phyloP scores from a whole-genome alignment of 1,140 invertebrate species.

The Psilanteris sp. region DNA sequence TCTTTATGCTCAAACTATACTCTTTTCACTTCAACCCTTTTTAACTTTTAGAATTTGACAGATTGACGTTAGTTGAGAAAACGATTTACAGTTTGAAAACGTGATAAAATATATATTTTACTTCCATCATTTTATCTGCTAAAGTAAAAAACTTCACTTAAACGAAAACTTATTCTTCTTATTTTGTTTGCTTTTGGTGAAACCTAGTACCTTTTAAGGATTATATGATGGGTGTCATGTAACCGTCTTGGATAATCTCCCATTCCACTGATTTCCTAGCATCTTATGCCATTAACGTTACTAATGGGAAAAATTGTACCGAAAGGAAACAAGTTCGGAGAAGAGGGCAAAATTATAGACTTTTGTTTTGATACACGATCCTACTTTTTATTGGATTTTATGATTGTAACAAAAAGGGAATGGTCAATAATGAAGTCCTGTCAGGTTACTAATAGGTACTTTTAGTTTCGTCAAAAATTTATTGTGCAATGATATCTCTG shows the following conservation, averaged over 20 bases:
- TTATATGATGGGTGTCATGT: constrained; percentile 55
- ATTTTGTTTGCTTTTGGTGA: constrained; percentile 36
- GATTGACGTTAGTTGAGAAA: too few species aligned
- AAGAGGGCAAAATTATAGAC: constrained; percentile 38
- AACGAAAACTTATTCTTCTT: constrained; percentile 19
- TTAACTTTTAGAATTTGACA: too few species aligned
- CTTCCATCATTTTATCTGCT: constrained; percentile 6
- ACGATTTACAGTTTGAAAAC: too few species aligned
- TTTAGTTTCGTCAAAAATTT: constrained; percentile 28
- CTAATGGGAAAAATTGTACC: constrained; percentile 57
- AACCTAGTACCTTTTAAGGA: constrained; percentile 52
- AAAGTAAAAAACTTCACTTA: constrained; percentile 30
- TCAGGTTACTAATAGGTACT: constrained; percentile 31
- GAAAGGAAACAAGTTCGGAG: constrained; percentile 44
- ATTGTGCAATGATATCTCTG: constrained; percentile 36
- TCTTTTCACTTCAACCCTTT: too few species aligned
- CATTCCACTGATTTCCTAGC: constrained; percentile 17
- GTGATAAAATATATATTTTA: too few species aligned
- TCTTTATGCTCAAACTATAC: too few species aligned
- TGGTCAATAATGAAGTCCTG: constrained; percentile 44
- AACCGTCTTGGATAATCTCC: constrained; percentile 42
- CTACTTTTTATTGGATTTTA: constrained; percentile 46
- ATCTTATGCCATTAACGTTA: constrained; percentile 51
- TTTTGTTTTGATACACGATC: constrained; percentile 50
- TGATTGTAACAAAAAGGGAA: constrained; percentile 24